Conservation (phyloP, 2,888 invertebrate genomes). For the Adineta ricciae region DNA sequence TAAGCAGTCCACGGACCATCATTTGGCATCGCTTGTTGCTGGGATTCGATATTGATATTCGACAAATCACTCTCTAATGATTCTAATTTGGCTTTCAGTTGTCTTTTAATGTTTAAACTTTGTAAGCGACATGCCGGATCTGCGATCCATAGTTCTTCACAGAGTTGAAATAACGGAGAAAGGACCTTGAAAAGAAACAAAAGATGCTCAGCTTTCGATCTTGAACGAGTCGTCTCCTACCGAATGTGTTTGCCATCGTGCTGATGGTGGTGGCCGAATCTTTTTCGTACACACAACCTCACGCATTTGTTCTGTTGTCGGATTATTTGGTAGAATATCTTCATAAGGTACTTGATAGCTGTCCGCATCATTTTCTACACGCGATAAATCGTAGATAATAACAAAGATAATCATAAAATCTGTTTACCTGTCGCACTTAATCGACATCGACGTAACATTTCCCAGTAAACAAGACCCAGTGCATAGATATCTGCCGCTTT, state of each 20-base stretch:
- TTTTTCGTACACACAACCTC: slow-evolving; percentile 27
- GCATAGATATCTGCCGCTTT: slow-evolving; percentile 32
- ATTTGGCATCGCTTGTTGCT: neutral
- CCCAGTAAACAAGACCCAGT: slow-evolving; percentile 29
- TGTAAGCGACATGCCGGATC: slow-evolving; percentile 27
- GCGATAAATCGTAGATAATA: neutral
- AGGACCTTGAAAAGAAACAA: neutral
- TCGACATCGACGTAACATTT: slow-evolving; percentile 28
- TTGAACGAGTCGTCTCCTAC: neutral
- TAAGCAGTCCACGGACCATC: neutral
- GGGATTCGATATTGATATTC: neutral
- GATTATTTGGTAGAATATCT: slow-evolving; percentile 23
- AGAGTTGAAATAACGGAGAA: neutral
- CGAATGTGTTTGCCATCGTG: slow-evolving; percentile 18
- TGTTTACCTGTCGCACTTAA: neutral
- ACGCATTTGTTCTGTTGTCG: slow-evolving; percentile 20
- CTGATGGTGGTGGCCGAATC: neutral
- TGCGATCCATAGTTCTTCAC: slow-evolving; percentile 31
- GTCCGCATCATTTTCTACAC: slow-evolving; percentile 5
- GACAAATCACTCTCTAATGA: neutral
- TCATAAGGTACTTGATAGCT: slow-evolving; percentile 24
- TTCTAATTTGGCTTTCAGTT: neutral
- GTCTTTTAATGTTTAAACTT: slow-evolving; percentile 28
- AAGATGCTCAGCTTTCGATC: neutral
- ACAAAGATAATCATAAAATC: neutral